These are phyloP conservation scores for Pentamera pediparva DNA, from an alignment of 53 echinoderm and acorn worm species.

Conservation along the genomic window DNA sequence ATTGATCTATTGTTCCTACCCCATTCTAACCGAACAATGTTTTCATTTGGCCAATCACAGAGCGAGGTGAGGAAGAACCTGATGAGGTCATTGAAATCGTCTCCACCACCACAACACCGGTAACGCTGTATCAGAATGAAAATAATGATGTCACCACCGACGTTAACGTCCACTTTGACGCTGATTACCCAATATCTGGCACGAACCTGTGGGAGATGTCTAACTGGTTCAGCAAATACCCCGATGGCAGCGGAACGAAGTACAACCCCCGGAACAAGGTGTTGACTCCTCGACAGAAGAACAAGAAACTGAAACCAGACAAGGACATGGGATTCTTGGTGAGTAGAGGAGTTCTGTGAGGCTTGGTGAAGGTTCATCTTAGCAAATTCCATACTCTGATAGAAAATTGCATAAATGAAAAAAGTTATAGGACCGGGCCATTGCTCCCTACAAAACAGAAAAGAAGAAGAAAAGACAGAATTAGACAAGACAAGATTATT, in stretches of 20 bases:
- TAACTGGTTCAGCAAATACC: conserved; percentile 41
- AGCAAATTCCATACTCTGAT: no score
- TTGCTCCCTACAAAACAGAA: no score
- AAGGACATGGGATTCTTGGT: conserved; percentile 8
- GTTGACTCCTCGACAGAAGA: conserved; percentile 17
- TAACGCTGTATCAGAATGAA: conserved; percentile 12
- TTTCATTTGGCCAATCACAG: no score
- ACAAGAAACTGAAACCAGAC: conserved; percentile 14
- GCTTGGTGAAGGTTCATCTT: no score
- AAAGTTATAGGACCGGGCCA: no score
- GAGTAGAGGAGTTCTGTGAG: no score
- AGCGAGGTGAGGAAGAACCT: neutral
- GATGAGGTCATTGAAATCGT: conserved; percentile 10
- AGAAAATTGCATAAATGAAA: no score
- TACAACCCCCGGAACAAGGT: conserved; percentile 15
- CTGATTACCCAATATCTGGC: conserved; percentile 20
- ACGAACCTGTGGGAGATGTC: conserved; percentile 49
- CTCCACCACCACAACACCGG: conserved; percentile 14
- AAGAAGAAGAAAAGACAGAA: no score
- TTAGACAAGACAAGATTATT: no score
- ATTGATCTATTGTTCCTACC: no score
- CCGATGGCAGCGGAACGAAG: conserved; percentile 42
- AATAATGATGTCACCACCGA: conserved; percentile 27
- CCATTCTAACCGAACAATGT: no score
- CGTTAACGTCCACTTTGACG: conserved; percentile 3